Evolutionary conservation across 1,140 invertebrate species (phyloP).

Genomic region (Trichoplusia ni): DNA sequence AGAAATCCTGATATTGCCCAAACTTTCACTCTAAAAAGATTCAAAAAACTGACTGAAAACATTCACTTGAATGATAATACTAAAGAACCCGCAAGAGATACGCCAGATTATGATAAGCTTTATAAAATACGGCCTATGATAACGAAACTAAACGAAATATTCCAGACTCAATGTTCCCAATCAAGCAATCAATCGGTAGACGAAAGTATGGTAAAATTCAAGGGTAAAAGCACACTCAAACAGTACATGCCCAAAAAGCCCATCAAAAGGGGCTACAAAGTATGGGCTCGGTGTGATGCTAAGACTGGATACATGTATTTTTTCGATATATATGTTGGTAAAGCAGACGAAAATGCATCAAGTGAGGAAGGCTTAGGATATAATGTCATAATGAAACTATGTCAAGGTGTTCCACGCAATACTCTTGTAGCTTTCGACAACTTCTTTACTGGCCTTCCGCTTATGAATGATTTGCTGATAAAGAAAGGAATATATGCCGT

Average conservation of each 20-base stretch:
- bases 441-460: not conserved
- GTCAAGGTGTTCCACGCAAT: not conserved
- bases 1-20: constrained; percentile 15
- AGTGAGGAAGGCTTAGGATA: not conserved
- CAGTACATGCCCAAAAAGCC: constrained; percentile 8
- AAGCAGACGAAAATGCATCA: not conserved
- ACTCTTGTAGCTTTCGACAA: constrained; percentile 3
- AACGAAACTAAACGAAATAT: constrained; percentile 17
- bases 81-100: constrained; percentile 10
- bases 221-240: constrained; percentile 22
- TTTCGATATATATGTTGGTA: not conserved
- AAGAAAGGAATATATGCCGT: constrained; percentile 22
- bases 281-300: not conserved
- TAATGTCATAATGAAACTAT: not conserved
- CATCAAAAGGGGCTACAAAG: not conserved
- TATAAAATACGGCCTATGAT: constrained; percentile 35
- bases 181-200: constrained; percentile 33
- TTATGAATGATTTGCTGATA: not conserved
- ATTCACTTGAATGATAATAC: constrained; percentile 34
- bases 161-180: constrained; percentile 10
- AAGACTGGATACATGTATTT: constrained; percentile 6
- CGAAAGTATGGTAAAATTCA: constrained; percentile 38
- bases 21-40: constrained; percentile 11
- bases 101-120: constrained; percentile 31
- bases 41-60: constrained; percentile 32